A percentile compares a stretch with the other conserved stretches of the same genome.
phyloP scores from a whole-genome alignment of 2,113 vertebrate genomes.

The Hylia prasina region DNA sequence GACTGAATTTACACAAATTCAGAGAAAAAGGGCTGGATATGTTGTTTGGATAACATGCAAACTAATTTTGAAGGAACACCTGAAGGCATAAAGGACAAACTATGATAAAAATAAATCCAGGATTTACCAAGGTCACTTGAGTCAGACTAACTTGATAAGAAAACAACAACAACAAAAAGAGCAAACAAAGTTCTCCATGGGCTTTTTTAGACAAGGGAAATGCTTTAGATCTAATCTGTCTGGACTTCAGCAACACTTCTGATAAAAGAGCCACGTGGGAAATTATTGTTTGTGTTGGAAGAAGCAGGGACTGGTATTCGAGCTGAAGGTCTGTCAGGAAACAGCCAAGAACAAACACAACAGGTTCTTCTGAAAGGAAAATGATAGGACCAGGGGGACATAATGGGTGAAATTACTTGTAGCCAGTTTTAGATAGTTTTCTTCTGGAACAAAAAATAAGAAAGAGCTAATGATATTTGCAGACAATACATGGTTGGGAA shows the following conservation, averaged over 20 bases:
- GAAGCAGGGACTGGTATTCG: not conserved
- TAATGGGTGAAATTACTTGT: constrained; percentile 23
- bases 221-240: constrained; percentile 65
- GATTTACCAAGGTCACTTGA: constrained; percentile 25
- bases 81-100: not conserved
- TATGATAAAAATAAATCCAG: not conserved
- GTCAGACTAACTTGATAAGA: constrained; percentile 4
- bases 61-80: not conserved
- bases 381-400: not conserved
- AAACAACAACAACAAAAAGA: not conserved
- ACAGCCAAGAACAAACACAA: constrained; percentile 32
- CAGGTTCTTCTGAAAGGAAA: constrained; percentile 54
- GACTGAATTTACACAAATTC: not conserved
- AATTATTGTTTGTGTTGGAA: constrained; percentile 57
- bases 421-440: constrained; percentile 12
- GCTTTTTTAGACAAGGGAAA: constrained; percentile 57
- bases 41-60: not conserved
- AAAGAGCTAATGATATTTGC: not conserved
- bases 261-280: constrained; percentile 54
- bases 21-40: not conserved
- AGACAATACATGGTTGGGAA: not conserved
- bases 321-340: constrained; percentile 48
- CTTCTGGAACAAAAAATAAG: constrained; percentile 8
- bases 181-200: constrained; percentile 15
- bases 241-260: constrained; percentile 53